These are phyloP conservation scores for Cataglyphis livida DNA, from an alignment of 2,888 invertebrate genomes.

Conservation along the genomic window DNA sequence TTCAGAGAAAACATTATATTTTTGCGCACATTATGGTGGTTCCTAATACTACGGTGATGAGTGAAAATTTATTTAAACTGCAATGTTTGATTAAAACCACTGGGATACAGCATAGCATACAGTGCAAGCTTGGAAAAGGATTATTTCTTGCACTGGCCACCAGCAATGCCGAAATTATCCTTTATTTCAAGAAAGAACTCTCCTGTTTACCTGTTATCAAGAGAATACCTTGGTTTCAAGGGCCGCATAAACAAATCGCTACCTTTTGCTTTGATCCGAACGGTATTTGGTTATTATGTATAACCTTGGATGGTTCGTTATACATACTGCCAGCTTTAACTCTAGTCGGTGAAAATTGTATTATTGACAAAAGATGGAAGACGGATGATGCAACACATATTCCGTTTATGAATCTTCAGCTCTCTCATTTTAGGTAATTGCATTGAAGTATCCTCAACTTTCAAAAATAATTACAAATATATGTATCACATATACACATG, in stretches of 20 bases:
- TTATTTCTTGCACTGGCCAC: constrained; percentile 82
- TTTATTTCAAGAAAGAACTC: constrained; percentile 80
- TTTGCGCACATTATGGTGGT: constrained; percentile 2
- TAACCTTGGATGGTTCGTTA: constrained; percentile 87
- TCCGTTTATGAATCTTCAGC: constrained; percentile 81
- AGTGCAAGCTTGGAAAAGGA: constrained; percentile 79
- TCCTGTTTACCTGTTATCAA: constrained; percentile 78
- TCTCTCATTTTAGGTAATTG: constrained; percentile 80
- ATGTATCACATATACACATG: background rate
- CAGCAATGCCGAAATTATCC: constrained; percentile 79
- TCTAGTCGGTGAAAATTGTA: constrained; percentile 86
- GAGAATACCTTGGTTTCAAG: constrained; percentile 83
- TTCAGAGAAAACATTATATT: background rate
- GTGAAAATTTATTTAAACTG: constrained; percentile 80
- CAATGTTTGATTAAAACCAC: constrained; percentile 82
- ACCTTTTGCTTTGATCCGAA: constrained; percentile 93
- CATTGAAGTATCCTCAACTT: background rate
- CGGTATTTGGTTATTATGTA: constrained; percentile 91
- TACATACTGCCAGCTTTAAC: constrained; percentile 88
- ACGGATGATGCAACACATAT: constrained; percentile 87
- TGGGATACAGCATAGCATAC: constrained; percentile 79
- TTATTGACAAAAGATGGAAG: constrained; percentile 88
- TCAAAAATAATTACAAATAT: background rate
- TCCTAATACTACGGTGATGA: constrained; percentile 15
- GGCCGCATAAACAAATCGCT: constrained; percentile 79